Evolutionary conservation across 2,797 vertebrate genomes (phyloP).

Genomic region (Chaetodon trifasciatus): DNA sequence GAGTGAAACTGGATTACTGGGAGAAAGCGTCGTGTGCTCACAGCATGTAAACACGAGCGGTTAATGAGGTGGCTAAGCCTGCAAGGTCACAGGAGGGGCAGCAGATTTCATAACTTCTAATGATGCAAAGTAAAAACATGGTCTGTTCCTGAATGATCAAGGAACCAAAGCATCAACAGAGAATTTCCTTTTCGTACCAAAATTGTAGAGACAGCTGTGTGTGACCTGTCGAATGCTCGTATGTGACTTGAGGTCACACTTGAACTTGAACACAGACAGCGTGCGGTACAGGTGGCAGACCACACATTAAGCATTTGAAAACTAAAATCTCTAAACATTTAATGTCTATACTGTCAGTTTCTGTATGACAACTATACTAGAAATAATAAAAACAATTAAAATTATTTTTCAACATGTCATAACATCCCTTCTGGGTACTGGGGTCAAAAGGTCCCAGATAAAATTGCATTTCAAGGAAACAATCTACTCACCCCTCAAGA

Average conservation of each 20-base stretch:
- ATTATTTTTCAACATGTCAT: background rate
- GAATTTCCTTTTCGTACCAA: background rate
- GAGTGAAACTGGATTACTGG: constrained; percentile 48
- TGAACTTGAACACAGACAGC: constrained; percentile 29
- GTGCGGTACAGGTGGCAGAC: background rate
- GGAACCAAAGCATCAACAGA: background rate
- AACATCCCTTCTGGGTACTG: background rate
- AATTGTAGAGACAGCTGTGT: background rate
- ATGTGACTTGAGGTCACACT: background rate
- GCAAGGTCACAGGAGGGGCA: constrained; percentile 38
- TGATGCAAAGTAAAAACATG: background rate
- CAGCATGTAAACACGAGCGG: constrained; percentile 38
- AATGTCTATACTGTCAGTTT: background rate
- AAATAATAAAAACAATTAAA: background rate
- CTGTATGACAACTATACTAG: background rate
- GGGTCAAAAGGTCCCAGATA: background rate
- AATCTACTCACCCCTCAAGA: no score
- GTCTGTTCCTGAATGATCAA: background rate
- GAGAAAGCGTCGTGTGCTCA: constrained; percentile 4
- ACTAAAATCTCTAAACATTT: background rate
- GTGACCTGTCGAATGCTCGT: background rate
- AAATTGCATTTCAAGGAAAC: background rate
- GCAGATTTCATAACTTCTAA: constrained; percentile 12
- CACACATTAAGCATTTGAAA: background rate
- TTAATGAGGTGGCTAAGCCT: constrained; percentile 35